Conservation (phyloP, 2,113 vertebrate genomes). For the Leptobrachium ailaonicum region DNA sequence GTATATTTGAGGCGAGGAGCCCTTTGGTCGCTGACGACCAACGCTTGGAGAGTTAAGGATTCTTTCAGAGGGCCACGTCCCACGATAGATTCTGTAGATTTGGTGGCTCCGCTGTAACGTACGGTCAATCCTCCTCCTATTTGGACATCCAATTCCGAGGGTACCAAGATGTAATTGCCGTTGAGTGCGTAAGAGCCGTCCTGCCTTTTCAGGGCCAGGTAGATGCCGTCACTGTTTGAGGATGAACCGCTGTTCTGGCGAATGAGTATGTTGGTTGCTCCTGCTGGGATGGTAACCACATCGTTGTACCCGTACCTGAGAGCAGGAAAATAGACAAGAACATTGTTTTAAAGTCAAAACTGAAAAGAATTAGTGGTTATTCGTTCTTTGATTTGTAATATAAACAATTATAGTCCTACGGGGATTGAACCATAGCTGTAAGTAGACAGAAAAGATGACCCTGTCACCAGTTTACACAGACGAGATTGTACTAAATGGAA, state of each 20-base stretch:
- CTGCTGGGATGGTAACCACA: constrained; percentile 65
- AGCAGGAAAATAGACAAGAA: neutral
- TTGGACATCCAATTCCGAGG: constrained; percentile 56
- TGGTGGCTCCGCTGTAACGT: constrained; percentile 66
- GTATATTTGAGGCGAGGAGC: constrained; percentile 58
- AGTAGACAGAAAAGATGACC: too few species aligned
- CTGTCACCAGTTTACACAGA: too few species aligned
- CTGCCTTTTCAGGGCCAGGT: constrained; percentile 60
- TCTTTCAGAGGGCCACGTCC: constrained; percentile 61
- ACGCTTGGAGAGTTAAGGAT: constrained; percentile 63
- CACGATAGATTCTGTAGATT: constrained; percentile 52
- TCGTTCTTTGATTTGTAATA: too few species aligned
- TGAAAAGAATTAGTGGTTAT: too few species aligned
- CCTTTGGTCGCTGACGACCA: constrained; percentile 58
- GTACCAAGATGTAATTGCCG: constrained; percentile 60
- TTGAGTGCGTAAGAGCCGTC: constrained; percentile 62
- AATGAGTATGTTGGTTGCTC: constrained; percentile 66
- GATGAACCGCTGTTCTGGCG: constrained; percentile 56
- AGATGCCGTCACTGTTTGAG: constrained; percentile 40
- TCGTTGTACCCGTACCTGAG: constrained; percentile 68
- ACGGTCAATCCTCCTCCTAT: constrained; percentile 50
- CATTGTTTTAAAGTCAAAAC: neutral
- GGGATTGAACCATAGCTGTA: too few species aligned
- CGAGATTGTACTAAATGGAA: too few species aligned
- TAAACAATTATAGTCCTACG: too few species aligned